Base-by-base conservation (phyloP, 2,888 invertebrate genomes). In the Petrolisthes cinctipes region DNA sequence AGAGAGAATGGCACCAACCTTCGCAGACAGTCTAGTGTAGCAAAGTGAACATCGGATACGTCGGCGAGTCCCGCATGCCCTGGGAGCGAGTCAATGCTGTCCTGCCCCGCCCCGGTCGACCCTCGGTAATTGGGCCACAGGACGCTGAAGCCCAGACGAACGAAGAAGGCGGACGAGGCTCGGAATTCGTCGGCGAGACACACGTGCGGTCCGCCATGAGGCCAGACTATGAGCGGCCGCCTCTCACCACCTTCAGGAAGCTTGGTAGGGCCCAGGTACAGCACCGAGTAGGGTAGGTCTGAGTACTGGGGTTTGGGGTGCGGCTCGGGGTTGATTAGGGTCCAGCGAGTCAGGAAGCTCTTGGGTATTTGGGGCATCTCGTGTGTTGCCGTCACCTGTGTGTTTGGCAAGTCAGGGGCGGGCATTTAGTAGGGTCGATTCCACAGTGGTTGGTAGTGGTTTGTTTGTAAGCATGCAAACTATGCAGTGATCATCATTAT, bases 121-220 rank as follows among this genome's bases (percentile, higher is more conserved):
- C 97, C 97, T 86, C 97, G 94, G 92, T 95, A 97, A 93, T 97
- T 97, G 5, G 96, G 93, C 92, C 95, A 94, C 11, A 96, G 91
- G 17, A 94, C 92, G 1, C 94, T 95, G 92, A 95, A 95, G 82
- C 95, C 95, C 82, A 95, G 92, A 89, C 95, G 93, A 78, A 94
- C 94, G 91, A 95, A 95, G 76, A 96, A 93, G 0, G 95, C 94
- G 88, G 92, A 93, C 91, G 95, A 95, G 73, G 95, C 92, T 0
- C 94, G 93, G 92, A 94, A 96, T 0, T 94, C 93, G 92, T 96
- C 95, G 7, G 94, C 93, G 92, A 95, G 95, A 71, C 94, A 94
- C 0, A 94, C 93, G 92, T 97, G 97, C 0, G 97, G 97, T 0
- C 97, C 97, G 81, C 97, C 97, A 93, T 97, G 97, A 1, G 96